Base-by-base conservation (phyloP, 2,888 invertebrate species). In the Drosophila gaucha region DNA sequence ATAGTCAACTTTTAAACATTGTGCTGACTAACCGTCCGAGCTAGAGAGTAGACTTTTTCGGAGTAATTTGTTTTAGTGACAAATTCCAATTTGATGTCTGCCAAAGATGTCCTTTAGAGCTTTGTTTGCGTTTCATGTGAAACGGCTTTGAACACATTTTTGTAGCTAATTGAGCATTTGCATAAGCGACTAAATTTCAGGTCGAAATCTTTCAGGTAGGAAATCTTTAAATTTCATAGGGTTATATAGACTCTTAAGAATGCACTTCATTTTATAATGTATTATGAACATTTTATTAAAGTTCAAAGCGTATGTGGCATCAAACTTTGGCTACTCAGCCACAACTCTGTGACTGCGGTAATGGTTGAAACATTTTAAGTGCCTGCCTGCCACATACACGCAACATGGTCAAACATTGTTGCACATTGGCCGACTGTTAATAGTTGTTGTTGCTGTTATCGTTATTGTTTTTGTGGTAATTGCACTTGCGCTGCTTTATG, bases 401-500 rank as follows among this genome's bases (percentile, higher is more conserved):
- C 44, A 55, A 43, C 46, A 36, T 46, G 47, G 33, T 20, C 49
- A 54, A 46, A 86, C 86, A 78, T 49, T 84, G 86, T 83, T 83
- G 86, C 86, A 78, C 51, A 62, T 73, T 80, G 73, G 56, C 56
- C 62, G 63, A 65, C 22, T 67, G 76, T 63, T 43, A 31, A 46
- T 54, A 41, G 28, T 58, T 65, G 47, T 35, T 54, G 74, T 35
- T 39, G 49, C 54, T 54, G 38, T 59, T 69, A 36, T 16, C 60
- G 49, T 38, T 46, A 47, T 46, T 64, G 59, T 59, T 67, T 64
- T 55, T 58, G 67, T 49, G 74, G 84, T 86, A 86, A 86, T 83
- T 86, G 86, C 82, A 86, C 74, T 84, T 66, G 59, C 66, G 60
- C 54, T 86, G 83, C 73, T 84, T 84, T 84, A 84, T 84, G 82